A percentile compares a stretch with the other conserved stretches of the same genome.
phyloP scores from a whole-genome alignment of 2,888 invertebrate genomes.

The Eupeodes luniger region DNA sequence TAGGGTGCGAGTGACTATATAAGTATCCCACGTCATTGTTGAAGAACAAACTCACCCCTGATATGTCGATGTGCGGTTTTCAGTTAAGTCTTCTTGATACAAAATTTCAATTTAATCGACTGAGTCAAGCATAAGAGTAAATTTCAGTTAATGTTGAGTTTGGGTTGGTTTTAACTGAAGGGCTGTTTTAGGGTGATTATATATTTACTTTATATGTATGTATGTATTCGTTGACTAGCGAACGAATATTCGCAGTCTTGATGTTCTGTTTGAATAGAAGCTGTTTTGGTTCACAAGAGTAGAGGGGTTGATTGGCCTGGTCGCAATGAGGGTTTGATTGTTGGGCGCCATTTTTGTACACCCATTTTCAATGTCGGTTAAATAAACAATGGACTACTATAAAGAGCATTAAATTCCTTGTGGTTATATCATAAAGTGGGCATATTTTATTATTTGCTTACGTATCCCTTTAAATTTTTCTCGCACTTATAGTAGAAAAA shows the following conservation, averaged over 20 bases:
- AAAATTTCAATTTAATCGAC: slow-evolving; percentile 46
- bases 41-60: neutral
- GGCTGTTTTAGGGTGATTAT: slow-evolving; percentile 24
- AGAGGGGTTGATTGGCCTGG: slow-evolving; percentile 56
- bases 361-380: slow-evolving; percentile 72
- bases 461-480: slow-evolving; percentile 32
- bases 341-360: slow-evolving; percentile 70
- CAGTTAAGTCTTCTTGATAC: slow-evolving; percentile 12
- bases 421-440: slow-evolving; percentile 24
- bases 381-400: slow-evolving; percentile 47
- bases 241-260: slow-evolving; percentile 42
- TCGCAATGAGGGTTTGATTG: slow-evolving; percentile 37
- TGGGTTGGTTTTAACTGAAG: neutral
- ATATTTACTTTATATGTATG: neutral
- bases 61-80: slow-evolving; percentile 4
- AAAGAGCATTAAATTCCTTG: slow-evolving; percentile 22
- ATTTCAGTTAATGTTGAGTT: neutral
- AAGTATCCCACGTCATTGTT: neutral
- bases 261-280: slow-evolving; percentile 27
- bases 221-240: no score
- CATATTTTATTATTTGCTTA: slow-evolving; percentile 30
- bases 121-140: slow-evolving; percentile 44
- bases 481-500: neutral
- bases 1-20: slow-evolving; percentile 43
- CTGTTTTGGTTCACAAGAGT: slow-evolving; percentile 27